Conservation (phyloP, 2,113 vertebrate genomes). For the Marcusenius ussheri region DNA sequence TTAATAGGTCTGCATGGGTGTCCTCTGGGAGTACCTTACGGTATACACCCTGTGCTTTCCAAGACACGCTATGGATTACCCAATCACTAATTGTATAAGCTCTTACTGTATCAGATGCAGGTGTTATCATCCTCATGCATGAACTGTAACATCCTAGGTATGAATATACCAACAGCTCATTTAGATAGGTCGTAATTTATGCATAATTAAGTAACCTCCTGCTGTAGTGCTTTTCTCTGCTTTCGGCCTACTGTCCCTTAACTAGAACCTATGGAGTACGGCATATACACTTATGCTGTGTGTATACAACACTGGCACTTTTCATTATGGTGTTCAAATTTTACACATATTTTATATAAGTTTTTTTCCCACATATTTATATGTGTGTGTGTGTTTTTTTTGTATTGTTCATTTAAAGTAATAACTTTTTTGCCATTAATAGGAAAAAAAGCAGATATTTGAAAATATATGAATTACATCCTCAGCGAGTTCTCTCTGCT, state of each 20-base stretch:
- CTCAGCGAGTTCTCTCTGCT: slow-evolving; percentile 69
- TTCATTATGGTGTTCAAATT: neutral
- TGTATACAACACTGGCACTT: neutral
- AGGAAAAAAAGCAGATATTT: neutral
- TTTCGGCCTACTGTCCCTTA: neutral
- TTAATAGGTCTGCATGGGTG: neutral
- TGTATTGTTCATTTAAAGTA: neutral
- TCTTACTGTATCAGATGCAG: neutral
- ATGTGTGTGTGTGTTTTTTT: neutral
- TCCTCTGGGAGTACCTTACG: neutral
- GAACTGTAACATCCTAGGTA: neutral
- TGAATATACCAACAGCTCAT: neutral
- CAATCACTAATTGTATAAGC: slow-evolving; percentile 2
- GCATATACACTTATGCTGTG: neutral
- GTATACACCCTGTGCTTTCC: neutral
- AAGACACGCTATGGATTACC: slow-evolving; percentile 4
- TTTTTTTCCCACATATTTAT: neutral
- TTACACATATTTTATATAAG: neutral
- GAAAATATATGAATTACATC: slow-evolving; percentile 51
- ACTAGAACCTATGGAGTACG: neutral
- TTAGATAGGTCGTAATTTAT: neutral
- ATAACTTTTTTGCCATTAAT: neutral
- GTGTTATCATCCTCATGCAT: neutral
- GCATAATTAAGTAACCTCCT: neutral
- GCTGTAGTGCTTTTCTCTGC: neutral